Percentiles rank a stretch among this genome's conserved stretches.
These are phyloP conservation scores for Pyrrhia umbra DNA, from an alignment of 2,888 invertebrate genomes.

Conservation along the genomic window DNA sequence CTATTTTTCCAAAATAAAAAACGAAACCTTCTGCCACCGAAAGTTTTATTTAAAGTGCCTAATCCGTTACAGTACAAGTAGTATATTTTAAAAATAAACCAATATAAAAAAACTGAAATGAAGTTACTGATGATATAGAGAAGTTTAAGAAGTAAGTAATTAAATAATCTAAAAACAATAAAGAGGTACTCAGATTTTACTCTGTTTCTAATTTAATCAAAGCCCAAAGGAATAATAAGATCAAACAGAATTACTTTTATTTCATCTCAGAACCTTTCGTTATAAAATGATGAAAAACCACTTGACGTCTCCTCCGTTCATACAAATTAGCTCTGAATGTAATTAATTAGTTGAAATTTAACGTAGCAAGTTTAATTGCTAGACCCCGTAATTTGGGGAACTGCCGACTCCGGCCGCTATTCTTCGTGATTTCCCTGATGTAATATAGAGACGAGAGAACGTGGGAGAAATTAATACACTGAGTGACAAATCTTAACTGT, in stretches of 20 bases:
- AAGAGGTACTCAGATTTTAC: neutral
- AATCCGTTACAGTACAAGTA: no score
- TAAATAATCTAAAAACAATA: neutral
- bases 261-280: conserved; percentile 1
- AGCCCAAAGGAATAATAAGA: neutral
- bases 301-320: conserved; percentile 6
- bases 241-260: conserved; percentile 2
- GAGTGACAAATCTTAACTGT: no score
- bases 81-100: no score
- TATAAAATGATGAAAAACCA: conserved; percentile 14
- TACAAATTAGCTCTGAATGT: conserved; percentile 24
- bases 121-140: neutral
- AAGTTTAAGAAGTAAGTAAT: neutral
- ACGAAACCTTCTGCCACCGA: no score
- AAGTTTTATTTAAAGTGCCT: no score
- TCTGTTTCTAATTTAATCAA: neutral
- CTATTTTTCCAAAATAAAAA: no score
- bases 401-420: neutral
- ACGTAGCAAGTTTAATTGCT: conserved; percentile 25
- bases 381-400: conserved; percentile 19
- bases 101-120: no score
- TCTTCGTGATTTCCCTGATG: conserved; percentile 6
- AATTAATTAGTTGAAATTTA: conserved; percentile 37
- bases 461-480: neutral
- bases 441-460: neutral